Evolutionary conservation across 2,888 invertebrate species (phyloP).

Genomic region (Chrysolina haemoptera): DNA sequence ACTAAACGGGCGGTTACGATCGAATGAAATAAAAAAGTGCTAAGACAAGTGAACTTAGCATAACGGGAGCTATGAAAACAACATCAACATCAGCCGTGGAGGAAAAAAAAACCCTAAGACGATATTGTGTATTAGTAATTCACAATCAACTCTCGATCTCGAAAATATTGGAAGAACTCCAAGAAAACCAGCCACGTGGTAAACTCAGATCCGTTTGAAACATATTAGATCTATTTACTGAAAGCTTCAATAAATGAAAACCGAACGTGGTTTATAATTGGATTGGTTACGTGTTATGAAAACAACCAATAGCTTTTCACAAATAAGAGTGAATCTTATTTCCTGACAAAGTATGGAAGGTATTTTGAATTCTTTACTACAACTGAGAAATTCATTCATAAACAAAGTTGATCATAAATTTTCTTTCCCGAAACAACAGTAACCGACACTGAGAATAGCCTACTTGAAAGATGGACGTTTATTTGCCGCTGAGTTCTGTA

Average conservation of each 20-base stretch:
- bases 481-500: background rate
- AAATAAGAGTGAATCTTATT: background rate
- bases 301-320: background rate
- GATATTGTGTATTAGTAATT: too few relatives aligned
- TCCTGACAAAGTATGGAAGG: background rate
- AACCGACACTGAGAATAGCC: background rate
- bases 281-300: background rate
- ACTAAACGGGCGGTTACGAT: too few relatives aligned
- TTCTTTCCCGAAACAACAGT: background rate
- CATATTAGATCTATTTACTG: background rate
- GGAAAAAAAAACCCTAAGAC: too few relatives aligned
- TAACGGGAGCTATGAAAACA: too few relatives aligned
- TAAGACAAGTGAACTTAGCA: too few relatives aligned
- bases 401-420: background rate
- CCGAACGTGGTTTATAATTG: background rate
- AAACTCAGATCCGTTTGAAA: background rate
- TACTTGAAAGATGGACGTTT: conserved; percentile 5
- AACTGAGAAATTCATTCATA: background rate
- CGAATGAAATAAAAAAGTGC: too few relatives aligned
- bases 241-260: conserved; percentile 5
- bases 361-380: background rate
- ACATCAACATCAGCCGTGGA: too few relatives aligned
- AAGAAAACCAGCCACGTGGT: background rate
- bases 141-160: too few relatives aligned
- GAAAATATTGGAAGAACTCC: too few relatives aligned